Percentiles rank a stretch among this genome's conserved stretches.
phyloP scores from a whole-genome alignment of 2,113 vertebrate genomes.

The Amazona vittata region DNA sequence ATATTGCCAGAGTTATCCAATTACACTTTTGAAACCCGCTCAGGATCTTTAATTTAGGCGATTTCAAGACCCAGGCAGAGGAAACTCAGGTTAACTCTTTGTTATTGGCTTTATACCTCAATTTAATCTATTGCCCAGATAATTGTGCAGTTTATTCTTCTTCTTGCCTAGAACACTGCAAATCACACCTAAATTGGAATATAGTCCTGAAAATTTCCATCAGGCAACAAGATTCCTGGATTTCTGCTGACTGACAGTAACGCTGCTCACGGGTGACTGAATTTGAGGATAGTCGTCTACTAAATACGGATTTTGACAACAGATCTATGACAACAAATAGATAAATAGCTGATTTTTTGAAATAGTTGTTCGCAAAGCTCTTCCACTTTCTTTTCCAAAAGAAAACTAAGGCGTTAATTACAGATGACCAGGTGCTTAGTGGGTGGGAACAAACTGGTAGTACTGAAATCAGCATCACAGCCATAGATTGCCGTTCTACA shows the following conservation, averaged over 20 bases:
- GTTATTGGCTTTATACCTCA: not conserved
- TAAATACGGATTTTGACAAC: not conserved
- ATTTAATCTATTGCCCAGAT: not conserved
- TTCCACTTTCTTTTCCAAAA: not conserved
- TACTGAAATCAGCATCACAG: not conserved
- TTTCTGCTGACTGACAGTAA: not conserved
- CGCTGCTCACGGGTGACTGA: not conserved
- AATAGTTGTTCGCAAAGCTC: not conserved
- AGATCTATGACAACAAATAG: not conserved
- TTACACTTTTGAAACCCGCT: not conserved
- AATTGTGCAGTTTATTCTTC: not conserved
- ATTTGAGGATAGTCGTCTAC: not conserved
- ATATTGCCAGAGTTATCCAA: not conserved
- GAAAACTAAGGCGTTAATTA: not conserved
- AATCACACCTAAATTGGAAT: not conserved
- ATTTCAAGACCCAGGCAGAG: not conserved
- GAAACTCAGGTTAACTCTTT: not conserved
- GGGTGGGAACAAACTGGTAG: not conserved
- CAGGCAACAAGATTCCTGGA: not conserved
- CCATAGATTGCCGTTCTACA: not conserved
- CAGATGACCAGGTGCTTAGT: not conserved
- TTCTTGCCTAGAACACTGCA: not conserved
- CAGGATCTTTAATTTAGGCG: not conserved
- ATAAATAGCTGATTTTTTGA: not conserved
- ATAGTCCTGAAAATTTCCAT: not conserved